phyloP scores from a whole-genome alignment of 2,888 invertebrate species.

The Myopa tessellatipennis region DNA sequence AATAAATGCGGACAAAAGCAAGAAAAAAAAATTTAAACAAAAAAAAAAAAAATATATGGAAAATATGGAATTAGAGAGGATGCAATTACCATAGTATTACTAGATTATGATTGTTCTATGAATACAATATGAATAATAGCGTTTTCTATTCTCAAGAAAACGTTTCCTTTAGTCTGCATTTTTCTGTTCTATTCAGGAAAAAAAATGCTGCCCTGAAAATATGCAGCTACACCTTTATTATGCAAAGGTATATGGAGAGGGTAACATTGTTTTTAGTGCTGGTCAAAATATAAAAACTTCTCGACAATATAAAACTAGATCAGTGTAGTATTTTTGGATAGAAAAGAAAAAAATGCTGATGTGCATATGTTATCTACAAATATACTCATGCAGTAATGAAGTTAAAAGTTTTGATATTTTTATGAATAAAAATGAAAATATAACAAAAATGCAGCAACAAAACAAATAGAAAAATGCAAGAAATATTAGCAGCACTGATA shows the following conservation, averaged over 20 bases:
- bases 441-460: neutral
- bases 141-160: neutral
- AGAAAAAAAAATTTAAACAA: no score
- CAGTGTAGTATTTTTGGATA: neutral
- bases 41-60: no score
- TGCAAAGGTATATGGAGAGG: neutral
- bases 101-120: no score
- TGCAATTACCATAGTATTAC: no score
- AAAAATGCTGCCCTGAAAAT: neutral
- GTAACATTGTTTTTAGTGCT: neutral
- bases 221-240: neutral
- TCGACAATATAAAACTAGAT: neutral
- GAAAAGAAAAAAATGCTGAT: neutral
- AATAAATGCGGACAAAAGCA: no score
- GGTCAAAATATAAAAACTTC: neutral
- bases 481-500: no score
- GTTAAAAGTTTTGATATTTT: neutral
- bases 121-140: neutral
- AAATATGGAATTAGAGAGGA: no score
- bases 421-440: neutral
- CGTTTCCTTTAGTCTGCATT: neutral
- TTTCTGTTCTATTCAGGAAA: neutral
- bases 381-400: neutral
- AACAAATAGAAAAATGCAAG: neutral
- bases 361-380: neutral